Conservation (phyloP, 1,140 invertebrate genomes). For the Drosophila yakuba region DNA sequence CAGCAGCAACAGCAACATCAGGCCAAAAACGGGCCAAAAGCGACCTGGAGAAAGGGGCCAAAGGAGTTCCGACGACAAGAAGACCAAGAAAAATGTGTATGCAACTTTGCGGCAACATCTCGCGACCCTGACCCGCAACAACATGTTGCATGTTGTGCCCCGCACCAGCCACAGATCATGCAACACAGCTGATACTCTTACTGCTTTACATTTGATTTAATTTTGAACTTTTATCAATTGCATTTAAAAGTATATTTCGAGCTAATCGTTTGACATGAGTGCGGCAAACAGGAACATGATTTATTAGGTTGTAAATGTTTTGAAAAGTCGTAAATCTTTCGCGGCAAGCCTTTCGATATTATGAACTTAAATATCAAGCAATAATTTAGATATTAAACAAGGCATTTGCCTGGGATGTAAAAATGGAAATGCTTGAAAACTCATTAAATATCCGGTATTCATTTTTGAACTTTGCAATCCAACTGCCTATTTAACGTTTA, state of each 20-base stretch:
- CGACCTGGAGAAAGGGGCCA: slow-evolving; percentile 4
- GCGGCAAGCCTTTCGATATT: background rate
- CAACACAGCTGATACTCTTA: background rate
- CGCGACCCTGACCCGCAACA: slow-evolving; percentile 70
- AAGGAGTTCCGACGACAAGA: background rate
- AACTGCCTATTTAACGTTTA: no score
- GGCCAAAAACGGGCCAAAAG: no score
- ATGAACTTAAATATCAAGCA: background rate
- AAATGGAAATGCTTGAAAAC: background rate
- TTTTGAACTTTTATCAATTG: background rate
- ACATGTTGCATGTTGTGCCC: slow-evolving; percentile 70
- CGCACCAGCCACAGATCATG: slow-evolving; percentile 9
- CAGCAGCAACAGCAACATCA: slow-evolving; percentile 14
- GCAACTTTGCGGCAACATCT: slow-evolving; percentile 7
- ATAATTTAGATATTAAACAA: slow-evolving; percentile 1
- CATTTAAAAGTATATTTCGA: background rate
- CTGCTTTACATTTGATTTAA: background rate
- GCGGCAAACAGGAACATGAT: background rate
- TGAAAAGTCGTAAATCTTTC: background rate
- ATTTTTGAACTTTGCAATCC: no score
- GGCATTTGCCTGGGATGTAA: background rate
- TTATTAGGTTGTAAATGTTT: slow-evolving; percentile 1
- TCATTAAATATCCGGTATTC: no score
- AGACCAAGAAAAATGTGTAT: background rate
- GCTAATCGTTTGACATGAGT: background rate